Conservation (phyloP, 1,140 invertebrate genomes). For the Berghia stephanieae region DNA sequence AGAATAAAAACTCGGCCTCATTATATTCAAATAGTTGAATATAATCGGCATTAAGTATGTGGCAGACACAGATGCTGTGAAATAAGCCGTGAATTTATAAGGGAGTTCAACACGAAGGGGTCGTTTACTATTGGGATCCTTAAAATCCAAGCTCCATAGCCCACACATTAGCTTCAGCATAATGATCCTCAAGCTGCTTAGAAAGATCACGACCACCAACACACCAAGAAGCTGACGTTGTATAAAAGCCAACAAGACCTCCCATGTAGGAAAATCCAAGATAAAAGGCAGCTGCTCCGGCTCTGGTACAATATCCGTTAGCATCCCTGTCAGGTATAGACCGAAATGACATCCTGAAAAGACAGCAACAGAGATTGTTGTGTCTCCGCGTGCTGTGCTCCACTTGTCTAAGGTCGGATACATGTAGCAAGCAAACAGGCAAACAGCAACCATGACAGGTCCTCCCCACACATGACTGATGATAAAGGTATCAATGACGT, state of each 20-base stretch:
- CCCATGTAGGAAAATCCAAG: slow-evolving; percentile 73
- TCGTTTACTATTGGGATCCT: slow-evolving; percentile 65
- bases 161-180: slow-evolving; percentile 77
- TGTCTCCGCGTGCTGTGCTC: slow-evolving; percentile 79
- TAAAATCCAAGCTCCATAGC: slow-evolving; percentile 71
- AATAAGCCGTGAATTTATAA: slow-evolving; percentile 77
- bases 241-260: slow-evolving; percentile 79
- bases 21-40: slow-evolving; percentile 19
- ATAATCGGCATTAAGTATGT: slow-evolving; percentile 77
- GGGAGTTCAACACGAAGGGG: slow-evolving; percentile 75
- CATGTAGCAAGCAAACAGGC: slow-evolving; percentile 77
- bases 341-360: slow-evolving; percentile 81
- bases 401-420: slow-evolving; percentile 71
- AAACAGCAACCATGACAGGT: slow-evolving; percentile 74
- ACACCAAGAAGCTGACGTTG: slow-evolving; percentile 80
- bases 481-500: slow-evolving; percentile 78
- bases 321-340: slow-evolving; percentile 82
- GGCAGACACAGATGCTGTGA: slow-evolving; percentile 71
- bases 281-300: slow-evolving; percentile 69
- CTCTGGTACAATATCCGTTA: slow-evolving; percentile 65
- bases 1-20: slow-evolving; percentile 17
- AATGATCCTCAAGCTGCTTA: slow-evolving; percentile 76
- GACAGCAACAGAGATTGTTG: slow-evolving; percentile 80
- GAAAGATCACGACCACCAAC: slow-evolving; percentile 75
- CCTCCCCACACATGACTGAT: slow-evolving; percentile 77